phyloP scores from a whole-genome alignment of 2,113 vertebrate genomes.

The Phalacrocorax carbo region DNA sequence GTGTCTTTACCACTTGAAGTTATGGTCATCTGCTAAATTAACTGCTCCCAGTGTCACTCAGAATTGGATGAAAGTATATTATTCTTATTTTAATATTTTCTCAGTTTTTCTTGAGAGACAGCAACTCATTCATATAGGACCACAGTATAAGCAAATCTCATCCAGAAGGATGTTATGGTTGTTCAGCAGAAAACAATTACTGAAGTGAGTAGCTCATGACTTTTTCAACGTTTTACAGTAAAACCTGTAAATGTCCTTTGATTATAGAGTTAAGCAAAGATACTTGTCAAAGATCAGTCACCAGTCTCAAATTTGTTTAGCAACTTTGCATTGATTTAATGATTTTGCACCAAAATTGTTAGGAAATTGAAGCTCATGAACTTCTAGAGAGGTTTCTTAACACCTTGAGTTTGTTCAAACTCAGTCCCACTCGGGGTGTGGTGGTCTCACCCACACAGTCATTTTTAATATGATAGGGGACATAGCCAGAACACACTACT shows the following conservation, averaged over 20 bases:
- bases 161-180: neutral
- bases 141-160: neutral
- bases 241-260: neutral
- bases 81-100: neutral
- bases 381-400: neutral
- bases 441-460: neutral
- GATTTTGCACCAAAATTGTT: neutral
- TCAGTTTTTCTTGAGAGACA: neutral
- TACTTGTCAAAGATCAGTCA: neutral
- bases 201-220: neutral
- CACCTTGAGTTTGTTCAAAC: neutral
- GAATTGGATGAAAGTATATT: neutral
- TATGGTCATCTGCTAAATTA: neutral
- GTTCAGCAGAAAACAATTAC: neutral
- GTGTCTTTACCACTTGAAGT: neutral
- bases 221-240: slow-evolving; percentile 19
- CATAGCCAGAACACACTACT: neutral
- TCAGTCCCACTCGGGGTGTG: neutral
- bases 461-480: neutral
- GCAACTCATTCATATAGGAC: neutral
- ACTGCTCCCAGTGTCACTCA: neutral
- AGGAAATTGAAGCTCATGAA: neutral
- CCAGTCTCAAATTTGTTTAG: neutral
- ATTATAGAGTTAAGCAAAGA: neutral
- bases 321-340: neutral